These are phyloP conservation scores for Eira barbara DNA, from an alignment of 2,113 vertebrate genomes.

Conservation along the genomic window DNA sequence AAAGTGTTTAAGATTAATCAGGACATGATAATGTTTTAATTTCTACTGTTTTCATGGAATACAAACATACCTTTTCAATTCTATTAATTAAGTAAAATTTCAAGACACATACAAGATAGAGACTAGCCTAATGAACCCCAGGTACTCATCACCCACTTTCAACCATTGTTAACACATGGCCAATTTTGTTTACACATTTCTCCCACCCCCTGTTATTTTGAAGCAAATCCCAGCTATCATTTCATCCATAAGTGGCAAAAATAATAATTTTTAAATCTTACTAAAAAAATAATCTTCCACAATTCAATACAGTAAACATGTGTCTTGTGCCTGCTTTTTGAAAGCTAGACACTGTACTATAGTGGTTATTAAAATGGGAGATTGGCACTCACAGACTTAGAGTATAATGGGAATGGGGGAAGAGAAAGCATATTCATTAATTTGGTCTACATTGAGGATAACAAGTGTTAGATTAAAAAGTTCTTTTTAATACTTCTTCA, in stretches of 20 bases:
- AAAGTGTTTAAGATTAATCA: background rate
- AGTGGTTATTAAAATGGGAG: background rate
- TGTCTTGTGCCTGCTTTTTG: background rate
- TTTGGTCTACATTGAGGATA: background rate
- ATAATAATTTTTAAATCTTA: background rate
- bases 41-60: slow-evolving; percentile 17
- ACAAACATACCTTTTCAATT: background rate
- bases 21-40: background rate
- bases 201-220: background rate
- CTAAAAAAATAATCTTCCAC: background rate
- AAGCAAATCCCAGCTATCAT: background rate
- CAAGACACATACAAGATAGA: background rate
- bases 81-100: background rate
- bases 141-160: background rate
- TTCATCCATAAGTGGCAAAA: slow-evolving; percentile 29
- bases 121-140: background rate
- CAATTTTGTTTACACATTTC: background rate
- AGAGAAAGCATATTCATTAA: background rate
- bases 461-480: slow-evolving; percentile 23
- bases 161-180: background rate
- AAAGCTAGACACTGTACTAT: background rate
- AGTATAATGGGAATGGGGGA: background rate
- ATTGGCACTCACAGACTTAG: background rate
- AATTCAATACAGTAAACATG: background rate
- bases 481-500: slow-evolving; percentile 27